These are phyloP conservation scores for Sphenopsis melanotis DNA, from an alignment of 2,797 vertebrate species.

Conservation along the genomic window DNA sequence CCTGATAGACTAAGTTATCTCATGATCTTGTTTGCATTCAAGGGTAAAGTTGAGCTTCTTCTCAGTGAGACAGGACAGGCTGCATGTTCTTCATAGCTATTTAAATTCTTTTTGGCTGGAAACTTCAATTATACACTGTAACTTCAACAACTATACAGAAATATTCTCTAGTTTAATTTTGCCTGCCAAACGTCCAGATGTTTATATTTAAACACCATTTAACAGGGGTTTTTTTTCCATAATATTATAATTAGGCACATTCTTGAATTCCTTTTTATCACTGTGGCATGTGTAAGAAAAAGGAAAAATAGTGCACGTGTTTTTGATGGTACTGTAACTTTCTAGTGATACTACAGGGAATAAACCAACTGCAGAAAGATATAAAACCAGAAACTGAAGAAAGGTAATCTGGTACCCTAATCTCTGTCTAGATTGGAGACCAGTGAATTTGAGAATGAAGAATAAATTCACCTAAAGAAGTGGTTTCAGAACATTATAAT, in stretches of 20 bases:
- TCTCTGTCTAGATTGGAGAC: neutral
- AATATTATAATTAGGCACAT: neutral
- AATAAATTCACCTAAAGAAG: neutral
- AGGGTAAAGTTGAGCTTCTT: neutral
- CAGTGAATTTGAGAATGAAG: neutral
- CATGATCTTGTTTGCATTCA: neutral
- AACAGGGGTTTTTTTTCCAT: neutral
- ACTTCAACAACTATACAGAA: neutral
- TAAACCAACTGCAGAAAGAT: neutral
- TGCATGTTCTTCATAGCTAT: neutral
- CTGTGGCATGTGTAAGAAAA: neutral
- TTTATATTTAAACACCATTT: neutral
- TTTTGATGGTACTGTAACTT: neutral
- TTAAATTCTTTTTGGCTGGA: neutral
- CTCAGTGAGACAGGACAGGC: neutral
- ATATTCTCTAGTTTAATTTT: neutral
- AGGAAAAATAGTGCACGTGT: fast-evolving
- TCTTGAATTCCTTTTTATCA: neutral
- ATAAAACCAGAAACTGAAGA: neutral
- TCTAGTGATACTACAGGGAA: neutral
- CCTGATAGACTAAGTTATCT: neutral
- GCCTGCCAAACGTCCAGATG: neutral
- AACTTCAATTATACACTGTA: neutral
- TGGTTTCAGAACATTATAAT: neutral
- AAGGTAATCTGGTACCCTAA: neutral